A percentile compares a stretch with the other conserved stretches of the same genome.
Conservation (phyloP, 2,113 vertebrate species). For the Chamaea fasciata region DNA sequence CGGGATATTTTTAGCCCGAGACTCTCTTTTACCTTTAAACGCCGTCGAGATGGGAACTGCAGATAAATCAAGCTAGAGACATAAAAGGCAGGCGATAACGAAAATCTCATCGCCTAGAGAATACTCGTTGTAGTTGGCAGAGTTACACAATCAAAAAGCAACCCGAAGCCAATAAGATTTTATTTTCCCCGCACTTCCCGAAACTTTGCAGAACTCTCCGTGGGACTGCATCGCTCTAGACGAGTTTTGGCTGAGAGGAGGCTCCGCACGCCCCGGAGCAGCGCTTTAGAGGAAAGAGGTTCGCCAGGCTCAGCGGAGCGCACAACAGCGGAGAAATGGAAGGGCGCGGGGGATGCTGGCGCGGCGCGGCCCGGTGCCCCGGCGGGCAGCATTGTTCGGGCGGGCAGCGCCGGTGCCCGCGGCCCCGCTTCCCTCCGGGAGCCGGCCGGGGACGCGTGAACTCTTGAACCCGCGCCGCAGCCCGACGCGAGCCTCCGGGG, state of each 20-base stretch:
- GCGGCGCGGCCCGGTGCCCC: constrained; percentile 19
- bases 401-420: neutral
- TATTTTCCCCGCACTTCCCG: neutral
- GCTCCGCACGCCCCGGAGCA: neutral
- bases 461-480: constrained; percentile 61
- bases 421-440: neutral
- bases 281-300: neutral
- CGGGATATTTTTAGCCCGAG: neutral
- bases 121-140: neutral
- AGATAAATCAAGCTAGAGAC: neutral
- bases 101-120: neutral
- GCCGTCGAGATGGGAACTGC: neutral
- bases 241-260: neutral
- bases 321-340: neutral
- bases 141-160: neutral
- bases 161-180: neutral
- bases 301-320: neutral
- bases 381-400: neutral
- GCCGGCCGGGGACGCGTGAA: constrained; percentile 50
- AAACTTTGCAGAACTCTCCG: constrained; percentile 11
- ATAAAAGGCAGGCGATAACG: neutral
- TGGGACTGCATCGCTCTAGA: neutral
- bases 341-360: neutral
- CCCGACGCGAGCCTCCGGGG: constrained; percentile 23
- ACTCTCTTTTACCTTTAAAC: neutral